Conservation (phyloP, 1,140 invertebrate genomes). For the Micrasema minimum region DNA sequence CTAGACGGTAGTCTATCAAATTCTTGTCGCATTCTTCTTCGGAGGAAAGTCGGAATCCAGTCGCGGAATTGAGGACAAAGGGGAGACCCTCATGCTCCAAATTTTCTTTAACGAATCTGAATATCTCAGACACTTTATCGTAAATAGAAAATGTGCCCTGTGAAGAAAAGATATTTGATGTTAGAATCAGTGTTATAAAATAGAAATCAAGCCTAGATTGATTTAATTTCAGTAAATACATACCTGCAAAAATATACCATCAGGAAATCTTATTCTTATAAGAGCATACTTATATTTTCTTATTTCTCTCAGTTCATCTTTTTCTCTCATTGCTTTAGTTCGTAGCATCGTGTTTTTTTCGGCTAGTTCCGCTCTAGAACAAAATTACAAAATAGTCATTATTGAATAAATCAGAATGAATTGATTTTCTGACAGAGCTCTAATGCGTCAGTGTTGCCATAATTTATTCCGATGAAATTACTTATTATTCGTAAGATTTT, state of each 20-base stretch:
- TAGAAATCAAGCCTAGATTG: too few species aligned
- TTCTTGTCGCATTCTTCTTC: slow-evolving; percentile 73
- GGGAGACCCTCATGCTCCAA: slow-evolving; percentile 72
- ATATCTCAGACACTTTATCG: slow-evolving; percentile 76
- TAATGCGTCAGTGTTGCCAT: too few species aligned
- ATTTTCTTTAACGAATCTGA: slow-evolving; percentile 80
- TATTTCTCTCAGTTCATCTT: slow-evolving; percentile 81
- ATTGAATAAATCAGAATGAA: too few species aligned
- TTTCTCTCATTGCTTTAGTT: slow-evolving; percentile 93
- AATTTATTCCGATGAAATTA: too few species aligned
- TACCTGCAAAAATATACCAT: slow-evolving; percentile 85
- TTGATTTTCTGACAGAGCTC: too few species aligned
- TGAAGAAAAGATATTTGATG: slow-evolving; percentile 41
- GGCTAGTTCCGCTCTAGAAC: slow-evolving; percentile 75
- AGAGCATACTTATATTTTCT: slow-evolving; percentile 87
- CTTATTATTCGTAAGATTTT: too few species aligned
- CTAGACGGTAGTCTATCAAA: slow-evolving; percentile 76
- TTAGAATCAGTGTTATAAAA: too few species aligned
- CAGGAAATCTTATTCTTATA: slow-evolving; percentile 87
- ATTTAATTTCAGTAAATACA: neutral
- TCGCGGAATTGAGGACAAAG: slow-evolving; percentile 73
- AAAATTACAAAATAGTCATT: neutral
- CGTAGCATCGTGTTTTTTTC: slow-evolving; percentile 84
- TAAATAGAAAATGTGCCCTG: slow-evolving; percentile 86
- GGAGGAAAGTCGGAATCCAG: slow-evolving; percentile 70